Base-by-base conservation (phyloP, 2,888 invertebrate species). In the Pterobdella sp. region DNA sequence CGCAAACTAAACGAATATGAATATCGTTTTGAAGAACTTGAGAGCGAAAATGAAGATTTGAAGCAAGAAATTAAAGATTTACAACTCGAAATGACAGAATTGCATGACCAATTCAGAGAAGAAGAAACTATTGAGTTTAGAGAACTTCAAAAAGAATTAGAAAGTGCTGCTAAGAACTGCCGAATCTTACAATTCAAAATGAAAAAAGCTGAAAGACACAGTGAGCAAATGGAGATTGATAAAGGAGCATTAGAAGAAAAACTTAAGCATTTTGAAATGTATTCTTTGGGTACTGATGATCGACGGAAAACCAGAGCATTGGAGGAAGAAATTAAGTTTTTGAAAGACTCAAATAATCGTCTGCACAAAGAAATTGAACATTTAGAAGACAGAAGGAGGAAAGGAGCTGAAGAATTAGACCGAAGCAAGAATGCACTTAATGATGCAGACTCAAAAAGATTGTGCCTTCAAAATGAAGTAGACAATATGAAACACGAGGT, bases 81-180 rank as follows among this genome's bases (percentile, higher is more conserved):
- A 80, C 95, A 95, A 82, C 91, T 93, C 77, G 97, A 98, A 85
- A 94, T 98, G 85, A 96, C 97, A 81, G 98, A 98, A 85, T 90
- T 98, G 89, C 96, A 97, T 83, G 97, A 97, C 82, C 85, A 84
- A 78, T 86, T 85, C 78, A 89, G 94, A 79, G 97, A 97, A 83
- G 96, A 96, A 80, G 96, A 97, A 85, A 93, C 93, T 10, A 93
- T 95, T 80, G 97, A 96, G 82, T 96, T 96, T 77, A 76, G 82
- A 1, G 92, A 92, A 72, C 84, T 98, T 69, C 91, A 95, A 85
- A 91, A 94, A 81, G 96, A 96, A 84, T 87, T 98, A 78, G 97
- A 98, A 81, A 92, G 93, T 81, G 92, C 94, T 1, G 94, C 94
- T 69, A 99, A 98, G 84, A 97, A 97, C 85, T 97, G 97, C 85